These are phyloP conservation scores for Bergia sp. DNA, from an alignment of 92 coral and sea anemone genomes.

Conservation along the genomic window DNA sequence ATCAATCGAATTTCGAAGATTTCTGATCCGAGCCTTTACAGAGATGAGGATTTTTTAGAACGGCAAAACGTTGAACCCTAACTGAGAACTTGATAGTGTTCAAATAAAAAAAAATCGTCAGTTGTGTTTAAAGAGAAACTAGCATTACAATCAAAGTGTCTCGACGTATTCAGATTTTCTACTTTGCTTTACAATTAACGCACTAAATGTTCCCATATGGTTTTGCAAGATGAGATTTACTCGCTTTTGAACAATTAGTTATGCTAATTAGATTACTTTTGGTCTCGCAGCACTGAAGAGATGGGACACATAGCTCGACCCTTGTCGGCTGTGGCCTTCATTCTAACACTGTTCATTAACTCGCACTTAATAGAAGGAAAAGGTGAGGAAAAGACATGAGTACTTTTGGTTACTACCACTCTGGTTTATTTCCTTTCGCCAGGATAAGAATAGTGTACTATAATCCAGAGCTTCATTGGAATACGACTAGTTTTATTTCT, in stretches of 20 bases:
- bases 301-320: conserved; percentile 28
- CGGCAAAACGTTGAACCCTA: not conserved
- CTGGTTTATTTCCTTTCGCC: not conserved
- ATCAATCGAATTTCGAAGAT: not conserved
- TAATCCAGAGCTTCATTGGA: not conserved
- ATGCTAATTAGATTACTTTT: not conserved
- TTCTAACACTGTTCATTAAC: conserved; percentile 8
- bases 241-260: not conserved
- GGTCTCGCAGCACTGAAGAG: conserved; percentile 1
- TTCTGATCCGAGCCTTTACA: not conserved
- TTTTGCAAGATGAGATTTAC: not conserved
- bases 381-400: not conserved
- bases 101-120: not conserved
- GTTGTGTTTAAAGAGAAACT: not conserved
- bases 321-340: conserved; percentile 26
- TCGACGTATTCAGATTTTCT: not conserved
- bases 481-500: not conserved
- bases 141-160: not conserved
- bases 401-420: not conserved
- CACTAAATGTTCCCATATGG: not conserved
- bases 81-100: not conserved
- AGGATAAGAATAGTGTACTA: not conserved
- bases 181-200: not conserved
- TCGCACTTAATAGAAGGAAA: conserved; percentile 18
- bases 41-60: not conserved